Evolutionary conservation across 2,888 invertebrate genomes (phyloP).

Genomic region (Pelosia muscerda): DNA sequence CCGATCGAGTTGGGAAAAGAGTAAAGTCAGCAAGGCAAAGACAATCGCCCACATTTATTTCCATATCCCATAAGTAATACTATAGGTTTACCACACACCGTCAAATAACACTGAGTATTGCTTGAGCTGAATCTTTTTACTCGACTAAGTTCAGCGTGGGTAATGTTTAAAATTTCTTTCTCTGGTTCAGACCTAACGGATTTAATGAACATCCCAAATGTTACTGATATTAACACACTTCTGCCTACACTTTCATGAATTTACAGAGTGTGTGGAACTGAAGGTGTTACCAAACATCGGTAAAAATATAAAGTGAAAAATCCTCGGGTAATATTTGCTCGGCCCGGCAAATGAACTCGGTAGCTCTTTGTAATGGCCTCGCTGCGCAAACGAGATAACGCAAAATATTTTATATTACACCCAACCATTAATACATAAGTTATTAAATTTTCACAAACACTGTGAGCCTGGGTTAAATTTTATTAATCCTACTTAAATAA

Average conservation of each 20-base stretch:
- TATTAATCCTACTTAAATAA: not conserved
- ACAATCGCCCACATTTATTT: conserved; percentile 38
- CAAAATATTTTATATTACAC: not conserved
- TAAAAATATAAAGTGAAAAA: not conserved
- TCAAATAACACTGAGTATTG: not conserved
- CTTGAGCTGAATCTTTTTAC: not conserved
- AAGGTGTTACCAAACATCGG: not conserved
- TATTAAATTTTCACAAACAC: not conserved
- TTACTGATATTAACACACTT: not conserved
- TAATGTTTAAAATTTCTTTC: too few species aligned
- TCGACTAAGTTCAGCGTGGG: too few species aligned
- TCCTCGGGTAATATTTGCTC: not conserved
- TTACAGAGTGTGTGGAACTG: not conserved
- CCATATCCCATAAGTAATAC: conserved; percentile 20
- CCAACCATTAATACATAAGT: not conserved
- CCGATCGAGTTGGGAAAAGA: too few species aligned
- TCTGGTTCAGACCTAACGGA: too few species aligned
- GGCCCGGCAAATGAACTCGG: not conserved
- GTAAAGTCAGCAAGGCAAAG: conserved; percentile 26
- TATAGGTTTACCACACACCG: not conserved
- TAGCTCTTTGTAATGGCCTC: not conserved
- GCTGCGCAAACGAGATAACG: not conserved
- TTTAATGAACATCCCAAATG: too few species aligned
- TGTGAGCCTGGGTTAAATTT: not conserved
- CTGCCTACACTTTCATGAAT: not conserved